Conservation (phyloP, 2,113 vertebrate species). For the Eulemur macaco region DNA sequence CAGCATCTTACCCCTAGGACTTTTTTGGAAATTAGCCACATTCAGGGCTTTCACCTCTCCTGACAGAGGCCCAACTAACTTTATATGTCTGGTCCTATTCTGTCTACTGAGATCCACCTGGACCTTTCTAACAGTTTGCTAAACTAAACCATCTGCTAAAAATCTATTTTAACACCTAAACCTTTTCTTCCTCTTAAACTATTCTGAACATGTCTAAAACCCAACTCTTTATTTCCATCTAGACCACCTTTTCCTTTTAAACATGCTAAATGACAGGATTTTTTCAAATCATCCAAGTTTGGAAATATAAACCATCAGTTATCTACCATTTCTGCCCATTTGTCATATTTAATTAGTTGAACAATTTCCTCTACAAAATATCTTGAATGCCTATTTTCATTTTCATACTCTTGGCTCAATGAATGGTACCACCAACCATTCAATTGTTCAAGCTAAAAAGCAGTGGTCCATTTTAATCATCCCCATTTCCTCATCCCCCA, state of each 20-base stretch:
- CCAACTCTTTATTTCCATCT: not conserved
- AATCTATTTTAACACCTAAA: conserved; percentile 2
- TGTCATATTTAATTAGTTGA: not conserved
- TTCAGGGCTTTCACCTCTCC: not conserved
- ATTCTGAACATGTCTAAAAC: not conserved
- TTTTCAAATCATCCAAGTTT: not conserved
- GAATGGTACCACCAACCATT: not conserved
- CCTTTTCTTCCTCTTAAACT: not conserved
- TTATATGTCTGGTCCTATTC: not conserved
- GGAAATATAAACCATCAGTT: not conserved
- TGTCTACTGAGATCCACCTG: not conserved
- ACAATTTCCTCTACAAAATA: not conserved
- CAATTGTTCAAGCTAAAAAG: not conserved
- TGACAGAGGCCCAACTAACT: not conserved
- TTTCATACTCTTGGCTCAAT: not conserved
- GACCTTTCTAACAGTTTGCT: not conserved
- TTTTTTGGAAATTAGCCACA: not conserved
- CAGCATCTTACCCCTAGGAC: rapidly evolving
- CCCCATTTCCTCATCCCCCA: not conserved
- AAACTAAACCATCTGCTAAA: not conserved
- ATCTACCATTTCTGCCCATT: not conserved
- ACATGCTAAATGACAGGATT: not conserved
- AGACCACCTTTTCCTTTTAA: not conserved
- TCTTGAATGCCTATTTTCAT: not conserved
- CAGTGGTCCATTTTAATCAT: not conserved